These are phyloP conservation scores for Centruroides sculpturatus DNA, from an alignment of 1,140 invertebrate genomes.

Conservation along the genomic window DNA sequence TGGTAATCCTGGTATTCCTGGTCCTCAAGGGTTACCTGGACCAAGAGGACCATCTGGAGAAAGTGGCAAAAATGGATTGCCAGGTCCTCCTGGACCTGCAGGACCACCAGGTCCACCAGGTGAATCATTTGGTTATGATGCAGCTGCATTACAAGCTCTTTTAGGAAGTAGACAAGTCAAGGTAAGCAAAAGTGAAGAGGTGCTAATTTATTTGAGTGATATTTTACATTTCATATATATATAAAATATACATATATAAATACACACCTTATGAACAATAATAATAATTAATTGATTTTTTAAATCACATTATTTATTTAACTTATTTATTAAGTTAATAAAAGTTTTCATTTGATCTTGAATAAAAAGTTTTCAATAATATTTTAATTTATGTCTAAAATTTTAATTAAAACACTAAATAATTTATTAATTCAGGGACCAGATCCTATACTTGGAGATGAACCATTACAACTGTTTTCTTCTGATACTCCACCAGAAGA, in stretches of 20 bases:
- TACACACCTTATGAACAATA: too few relatives aligned
- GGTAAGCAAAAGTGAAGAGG: conserved; percentile 15
- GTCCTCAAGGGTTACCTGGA: conserved; percentile 24
- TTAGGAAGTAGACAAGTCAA: conserved; percentile 42
- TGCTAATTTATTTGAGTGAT: too few relatives aligned
- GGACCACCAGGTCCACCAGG: conserved; percentile 51
- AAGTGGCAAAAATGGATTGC: conserved; percentile 25
- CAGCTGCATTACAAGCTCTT: conserved; percentile 52
- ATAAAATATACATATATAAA: too few relatives aligned
- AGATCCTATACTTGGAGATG: conserved; percentile 51
- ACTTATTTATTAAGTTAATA: too few relatives aligned
- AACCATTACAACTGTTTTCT: conserved; percentile 54
- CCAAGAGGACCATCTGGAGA: conserved; percentile 20
- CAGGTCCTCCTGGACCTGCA: conserved; percentile 46
- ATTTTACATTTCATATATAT: too few relatives aligned
- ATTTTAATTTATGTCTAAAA: neutral
- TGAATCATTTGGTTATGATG: conserved; percentile 47
- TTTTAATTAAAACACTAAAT: neutral
- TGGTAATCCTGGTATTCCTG: conserved; percentile 28
- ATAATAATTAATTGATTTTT: too few relatives aligned
- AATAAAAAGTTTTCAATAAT: too few relatives aligned
- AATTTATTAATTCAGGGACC: conserved; percentile 39
- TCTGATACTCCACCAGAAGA: conserved; percentile 53
- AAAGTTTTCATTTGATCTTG: too few relatives aligned
- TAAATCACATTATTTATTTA: too few relatives aligned